phyloP scores from a whole-genome alignment of 2,888 invertebrate species.

The Agrypnus murinus region DNA sequence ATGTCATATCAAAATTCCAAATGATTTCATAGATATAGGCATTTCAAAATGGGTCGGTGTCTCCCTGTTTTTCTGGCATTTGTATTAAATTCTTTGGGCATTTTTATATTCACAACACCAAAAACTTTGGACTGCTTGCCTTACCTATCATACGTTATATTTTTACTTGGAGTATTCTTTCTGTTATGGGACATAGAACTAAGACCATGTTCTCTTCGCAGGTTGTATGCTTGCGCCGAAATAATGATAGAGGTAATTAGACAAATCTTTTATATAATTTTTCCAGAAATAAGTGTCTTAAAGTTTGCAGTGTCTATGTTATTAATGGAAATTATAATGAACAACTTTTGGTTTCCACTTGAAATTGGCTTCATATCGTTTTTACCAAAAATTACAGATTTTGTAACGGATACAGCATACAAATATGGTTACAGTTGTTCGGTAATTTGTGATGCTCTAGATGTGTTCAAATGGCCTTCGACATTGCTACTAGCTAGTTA shows the following conservation, averaged over 20 bases:
- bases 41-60: not conserved
- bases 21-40: not conserved
- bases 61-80: conserved; percentile 63
- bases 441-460: conserved; percentile 49
- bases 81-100: conserved; percentile 60
- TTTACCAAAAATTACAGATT: conserved; percentile 58
- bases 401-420: conserved; percentile 56
- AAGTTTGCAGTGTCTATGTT: conserved; percentile 64
- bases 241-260: conserved; percentile 17
- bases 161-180: conserved; percentile 63
- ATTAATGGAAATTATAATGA: conserved; percentile 65
- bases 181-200: conserved; percentile 64
- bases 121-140: conserved; percentile 61
- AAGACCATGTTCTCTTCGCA: conserved; percentile 64
- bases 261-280: not conserved
- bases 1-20: conserved; percentile 21
- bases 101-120: conserved; percentile 63
- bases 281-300: conserved; percentile 48
- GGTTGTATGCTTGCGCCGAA: conserved; percentile 48
- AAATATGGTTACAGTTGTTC: conserved; percentile 56
- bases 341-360: conserved; percentile 68
- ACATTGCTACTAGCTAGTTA: conserved; percentile 62
- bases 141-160: conserved; percentile 63
- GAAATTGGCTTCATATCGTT: conserved; percentile 59
- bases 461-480: conserved; percentile 58